Evolutionary conservation across 1,140 invertebrate genomes (phyloP).

Genomic region (Coptotermes formosanus): DNA sequence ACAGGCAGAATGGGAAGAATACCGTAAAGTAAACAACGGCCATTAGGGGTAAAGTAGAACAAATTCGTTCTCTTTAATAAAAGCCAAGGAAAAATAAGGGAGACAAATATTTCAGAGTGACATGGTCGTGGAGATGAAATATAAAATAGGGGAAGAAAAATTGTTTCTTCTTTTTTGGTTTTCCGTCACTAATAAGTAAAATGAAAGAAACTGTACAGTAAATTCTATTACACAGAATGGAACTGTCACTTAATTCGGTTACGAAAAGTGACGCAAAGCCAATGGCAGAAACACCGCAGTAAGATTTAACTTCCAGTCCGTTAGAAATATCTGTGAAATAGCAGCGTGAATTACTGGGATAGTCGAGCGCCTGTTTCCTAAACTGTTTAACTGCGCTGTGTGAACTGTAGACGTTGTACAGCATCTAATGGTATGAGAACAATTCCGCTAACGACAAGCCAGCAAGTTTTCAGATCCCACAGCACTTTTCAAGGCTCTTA

Average conservation of each 20-base stretch:
- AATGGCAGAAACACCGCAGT: background rate
- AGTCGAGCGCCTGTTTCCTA: too few relatives aligned
- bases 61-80: background rate
- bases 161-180: background rate
- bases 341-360: too few relatives aligned
- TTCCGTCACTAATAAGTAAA: background rate
- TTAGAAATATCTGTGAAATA: too few relatives aligned
- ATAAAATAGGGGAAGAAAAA: background rate
- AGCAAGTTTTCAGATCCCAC: too few relatives aligned
- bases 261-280: background rate
- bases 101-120: background rate
- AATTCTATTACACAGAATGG: background rate
- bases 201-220: background rate
- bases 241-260: background rate
- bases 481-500: too few relatives aligned
- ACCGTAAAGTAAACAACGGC: background rate
- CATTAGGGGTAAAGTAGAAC: background rate
- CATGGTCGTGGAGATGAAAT: background rate
- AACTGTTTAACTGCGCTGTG: too few relatives aligned
- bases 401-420: too few relatives aligned
- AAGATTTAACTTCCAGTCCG: too few relatives aligned
- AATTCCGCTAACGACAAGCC: too few relatives aligned
- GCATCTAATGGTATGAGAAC: too few relatives aligned
- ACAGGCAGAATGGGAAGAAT: background rate
- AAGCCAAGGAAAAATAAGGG: background rate